phyloP scores from a whole-genome alignment of 2,797 vertebrate genomes.

The Synaphobranchus kaupii region DNA sequence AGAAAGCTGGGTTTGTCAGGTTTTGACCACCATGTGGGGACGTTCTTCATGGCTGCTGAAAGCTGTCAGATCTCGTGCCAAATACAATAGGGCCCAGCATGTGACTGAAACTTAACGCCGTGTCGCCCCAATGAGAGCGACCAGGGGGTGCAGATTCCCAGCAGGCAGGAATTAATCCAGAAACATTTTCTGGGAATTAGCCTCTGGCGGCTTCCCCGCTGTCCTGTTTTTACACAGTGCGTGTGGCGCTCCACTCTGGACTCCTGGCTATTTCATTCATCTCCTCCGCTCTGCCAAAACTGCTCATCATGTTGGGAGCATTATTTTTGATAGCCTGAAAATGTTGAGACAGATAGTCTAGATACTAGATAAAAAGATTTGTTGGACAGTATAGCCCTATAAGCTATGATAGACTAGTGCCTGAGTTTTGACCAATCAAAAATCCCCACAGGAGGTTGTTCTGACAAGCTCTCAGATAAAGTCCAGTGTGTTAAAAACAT shows the following conservation, averaged over 20 bases:
- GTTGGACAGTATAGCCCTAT: background rate
- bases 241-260: background rate
- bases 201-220: background rate
- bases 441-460: background rate
- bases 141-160: background rate
- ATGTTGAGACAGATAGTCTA: background rate
- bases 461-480: background rate
- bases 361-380: background rate
- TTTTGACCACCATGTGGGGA: background rate
- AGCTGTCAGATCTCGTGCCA: constrained; percentile 3
- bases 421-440: background rate
- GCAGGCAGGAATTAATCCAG: background rate
- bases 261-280: background rate
- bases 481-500: background rate
- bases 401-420: background rate
- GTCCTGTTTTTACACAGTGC: background rate
- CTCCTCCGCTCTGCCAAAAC: background rate
- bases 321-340: background rate
- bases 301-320: no score
- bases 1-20: constrained; percentile 1
- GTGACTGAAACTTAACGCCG: background rate
- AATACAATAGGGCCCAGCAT: background rate
- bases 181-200: background rate
- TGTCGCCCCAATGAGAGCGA: background rate
- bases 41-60: background rate